Evolutionary conservation across 1,140 invertebrate genomes (phyloP), one percentile per base, ranked within the genome.

Genomic region (Lordiphosa clarofinis): DNA sequence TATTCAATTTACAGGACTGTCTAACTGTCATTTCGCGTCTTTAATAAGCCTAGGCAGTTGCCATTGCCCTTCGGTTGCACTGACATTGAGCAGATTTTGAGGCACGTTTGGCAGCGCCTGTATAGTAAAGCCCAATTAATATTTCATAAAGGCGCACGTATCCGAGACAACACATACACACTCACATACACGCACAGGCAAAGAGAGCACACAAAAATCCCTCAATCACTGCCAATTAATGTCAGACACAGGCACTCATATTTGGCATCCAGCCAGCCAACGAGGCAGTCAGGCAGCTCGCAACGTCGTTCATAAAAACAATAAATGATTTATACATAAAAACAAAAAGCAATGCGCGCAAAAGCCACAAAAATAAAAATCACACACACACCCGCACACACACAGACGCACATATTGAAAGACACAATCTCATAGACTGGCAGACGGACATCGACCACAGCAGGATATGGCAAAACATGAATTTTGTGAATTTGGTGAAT

Each of bases 211-310:
- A 78, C 64, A 84, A 86, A 81, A 84, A 86, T 84, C 78, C 78
- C 78, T 84, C 78, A 84, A 84, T 84, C 78, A 84, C 78, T 84
- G 78, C 78, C 78, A 84, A 84, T 84, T 84, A 84, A 84, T 84
- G 78, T 84, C 78, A 84, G 78, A 73, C 78, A 78, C 78, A 84
- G 78, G 73, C 73, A 84, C 73, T 86, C 78, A 84, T 84, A 82
- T 84, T 71, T 76, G 73, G 73, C 78, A 73, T 56, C 46, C 73
- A 73, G 58, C 73, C 62, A 73, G 50, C 55, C 72, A 74, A 11
- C 31, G 39, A 66, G 10, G 15, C 67, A 68, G 54, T 38, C 57
- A 69, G 71, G 49, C 70, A 65, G 67, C 76, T 73, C 78, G 62
- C 56, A 76, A 64, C 67, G 73, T 62, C 73, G 70, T 73, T 70